A percentile compares a stretch with the other conserved stretches of the same genome.
Evolutionary conservation across 2,797 vertebrate genomes (phyloP).

Genomic region (Pipistrellus pipistrellus): DNA sequence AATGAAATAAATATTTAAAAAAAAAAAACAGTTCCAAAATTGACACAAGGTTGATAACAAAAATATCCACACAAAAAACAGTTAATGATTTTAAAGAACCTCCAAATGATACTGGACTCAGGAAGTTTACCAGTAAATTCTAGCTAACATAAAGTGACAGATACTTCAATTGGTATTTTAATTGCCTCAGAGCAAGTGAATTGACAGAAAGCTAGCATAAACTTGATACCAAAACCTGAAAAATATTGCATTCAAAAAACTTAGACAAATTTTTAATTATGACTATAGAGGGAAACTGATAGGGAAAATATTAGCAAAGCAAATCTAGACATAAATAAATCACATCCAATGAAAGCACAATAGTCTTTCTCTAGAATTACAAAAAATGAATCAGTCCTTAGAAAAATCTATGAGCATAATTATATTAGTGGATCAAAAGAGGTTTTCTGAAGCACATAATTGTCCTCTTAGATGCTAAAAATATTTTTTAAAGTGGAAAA

Average conservation of each 20-base stretch:
- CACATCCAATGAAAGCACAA: neutral
- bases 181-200: neutral
- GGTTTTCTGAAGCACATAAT: slow-evolving; percentile 29
- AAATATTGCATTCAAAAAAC: neutral
- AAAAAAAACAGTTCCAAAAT: neutral
- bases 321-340: slow-evolving; percentile 9
- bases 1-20: neutral
- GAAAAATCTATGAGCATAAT: slow-evolving; percentile 13
- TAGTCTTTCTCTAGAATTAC: neutral
- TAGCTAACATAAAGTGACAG: neutral
- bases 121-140: neutral
- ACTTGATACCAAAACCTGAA: neutral
- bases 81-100: neutral
- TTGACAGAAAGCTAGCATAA: neutral
- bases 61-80: neutral
- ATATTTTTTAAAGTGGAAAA: neutral
- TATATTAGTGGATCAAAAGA: neutral
- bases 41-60: neutral
- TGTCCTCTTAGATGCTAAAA: neutral
- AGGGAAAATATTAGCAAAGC: neutral
- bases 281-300: neutral
- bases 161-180: neutral
- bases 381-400: neutral
- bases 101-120: neutral
- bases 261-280: neutral